Conservation (phyloP, 2,888 invertebrate genomes). For the Argyresthia goedartella region DNA sequence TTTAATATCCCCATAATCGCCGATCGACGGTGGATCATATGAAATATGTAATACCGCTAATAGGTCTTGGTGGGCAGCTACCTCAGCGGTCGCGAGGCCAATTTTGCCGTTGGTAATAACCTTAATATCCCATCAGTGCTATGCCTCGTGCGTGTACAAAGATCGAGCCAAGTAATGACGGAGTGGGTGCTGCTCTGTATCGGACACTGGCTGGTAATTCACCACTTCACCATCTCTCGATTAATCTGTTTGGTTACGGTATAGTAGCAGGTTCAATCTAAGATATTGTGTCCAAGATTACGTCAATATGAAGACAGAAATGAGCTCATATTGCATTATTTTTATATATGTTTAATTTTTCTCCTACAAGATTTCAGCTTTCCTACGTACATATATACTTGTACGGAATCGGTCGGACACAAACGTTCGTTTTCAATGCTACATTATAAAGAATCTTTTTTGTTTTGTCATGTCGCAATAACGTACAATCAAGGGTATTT, state of each 20-base stretch:
- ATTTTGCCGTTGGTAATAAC: conserved; percentile 64
- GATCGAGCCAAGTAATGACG: conserved; percentile 51
- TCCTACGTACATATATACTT: too few relatives aligned
- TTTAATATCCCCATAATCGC: conserved; percentile 64
- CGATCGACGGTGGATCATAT: conserved; percentile 56
- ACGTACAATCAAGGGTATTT: too few relatives aligned
- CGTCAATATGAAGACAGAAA: too few relatives aligned
- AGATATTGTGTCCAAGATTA: too few relatives aligned
- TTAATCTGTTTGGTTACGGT: conserved; percentile 27
- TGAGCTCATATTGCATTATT: too few relatives aligned
- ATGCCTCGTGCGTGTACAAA: conserved; percentile 56
- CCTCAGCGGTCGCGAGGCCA: conserved; percentile 67
- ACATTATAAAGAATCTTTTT: too few relatives aligned
- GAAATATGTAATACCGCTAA: conserved; percentile 67
- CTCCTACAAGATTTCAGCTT: too few relatives aligned
- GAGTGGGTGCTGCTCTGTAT: conserved; percentile 27
- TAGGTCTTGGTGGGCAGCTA: conserved; percentile 62
- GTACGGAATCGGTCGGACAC: too few relatives aligned
- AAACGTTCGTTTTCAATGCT: too few relatives aligned
- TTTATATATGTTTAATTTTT: too few relatives aligned
- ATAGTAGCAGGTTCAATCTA: too few relatives aligned
- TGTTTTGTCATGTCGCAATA: too few relatives aligned
- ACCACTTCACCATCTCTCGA: conserved; percentile 37
- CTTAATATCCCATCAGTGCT: conserved; percentile 62
- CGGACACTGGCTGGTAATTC: conserved; percentile 18